Conservation (phyloP, 2,113 vertebrate genomes). For the Paradoxurus hermaphroditus region DNA sequence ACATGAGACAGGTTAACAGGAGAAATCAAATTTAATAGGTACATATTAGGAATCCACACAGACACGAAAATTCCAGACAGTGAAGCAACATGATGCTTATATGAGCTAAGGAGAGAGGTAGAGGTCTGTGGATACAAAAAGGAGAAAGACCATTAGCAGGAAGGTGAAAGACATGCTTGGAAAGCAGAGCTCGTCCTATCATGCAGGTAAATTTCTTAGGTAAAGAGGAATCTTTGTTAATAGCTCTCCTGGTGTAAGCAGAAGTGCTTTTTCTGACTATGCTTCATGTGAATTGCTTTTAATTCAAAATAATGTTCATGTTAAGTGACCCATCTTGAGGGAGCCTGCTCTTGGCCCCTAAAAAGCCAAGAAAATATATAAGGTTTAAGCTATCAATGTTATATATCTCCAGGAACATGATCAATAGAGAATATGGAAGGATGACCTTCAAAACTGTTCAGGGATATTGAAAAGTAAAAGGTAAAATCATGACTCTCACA, state of each 20-base stretch:
- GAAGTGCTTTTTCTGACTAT: neutral
- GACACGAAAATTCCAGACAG: neutral
- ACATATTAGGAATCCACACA: neutral
- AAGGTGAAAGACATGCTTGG: neutral
- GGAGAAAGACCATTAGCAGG: neutral
- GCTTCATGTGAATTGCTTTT: too few relatives aligned
- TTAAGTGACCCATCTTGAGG: too few relatives aligned
- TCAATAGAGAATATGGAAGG: neutral
- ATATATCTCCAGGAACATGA: neutral
- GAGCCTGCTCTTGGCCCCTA: too few relatives aligned
- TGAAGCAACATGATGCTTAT: neutral
- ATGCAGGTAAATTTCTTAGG: neutral
- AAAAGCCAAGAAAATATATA: neutral
- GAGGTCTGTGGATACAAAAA: neutral
- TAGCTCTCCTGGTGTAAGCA: neutral
- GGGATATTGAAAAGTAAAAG: neutral
- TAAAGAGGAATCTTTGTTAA: neutral
- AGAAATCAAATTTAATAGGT: neutral
- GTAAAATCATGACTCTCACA: neutral
- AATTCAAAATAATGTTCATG: too few relatives aligned
- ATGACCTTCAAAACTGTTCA: neutral
- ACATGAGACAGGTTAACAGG: neutral
- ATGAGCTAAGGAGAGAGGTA: neutral
- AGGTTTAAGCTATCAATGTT: neutral
- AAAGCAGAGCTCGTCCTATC: neutral